Percentiles rank a stretch among this genome's conserved stretches.
Conservation (phyloP, 2,113 vertebrate species). For the Leptosomus discolor region DNA sequence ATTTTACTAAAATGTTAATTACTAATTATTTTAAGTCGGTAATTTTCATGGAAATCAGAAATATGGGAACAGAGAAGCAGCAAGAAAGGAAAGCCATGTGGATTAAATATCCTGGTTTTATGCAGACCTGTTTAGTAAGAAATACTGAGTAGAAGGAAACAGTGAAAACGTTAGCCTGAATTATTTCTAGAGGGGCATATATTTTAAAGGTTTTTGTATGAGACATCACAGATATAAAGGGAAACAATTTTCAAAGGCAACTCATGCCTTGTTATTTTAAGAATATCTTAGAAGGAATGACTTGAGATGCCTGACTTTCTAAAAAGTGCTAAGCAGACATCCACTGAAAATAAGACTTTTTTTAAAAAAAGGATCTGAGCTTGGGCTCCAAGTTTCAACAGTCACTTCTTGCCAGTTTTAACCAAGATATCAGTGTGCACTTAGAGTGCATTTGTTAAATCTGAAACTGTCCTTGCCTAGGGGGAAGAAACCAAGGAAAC, state of each 20-base stretch:
- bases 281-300: not conserved
- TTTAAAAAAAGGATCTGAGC: not conserved
- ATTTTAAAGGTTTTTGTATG: constrained; percentile 29
- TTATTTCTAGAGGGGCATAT: constrained; percentile 2
- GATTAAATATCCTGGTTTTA: not conserved
- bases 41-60: constrained; percentile 1
- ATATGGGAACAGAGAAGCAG: not conserved
- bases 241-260: constrained; percentile 26
- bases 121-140: not conserved
- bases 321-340: constrained; percentile 7
- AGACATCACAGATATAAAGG: constrained; percentile 31
- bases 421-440: not conserved
- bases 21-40: not conserved
- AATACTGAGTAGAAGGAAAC: not conserved
- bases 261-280: constrained; percentile 47
- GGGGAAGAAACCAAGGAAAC: not conserved
- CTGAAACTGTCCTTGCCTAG: not conserved
- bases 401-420: not conserved
- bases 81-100: not conserved
- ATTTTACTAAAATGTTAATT: not conserved
- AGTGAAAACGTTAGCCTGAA: constrained; percentile 1
- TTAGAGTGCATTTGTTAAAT: not conserved
- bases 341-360: not conserved
- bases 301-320: not conserved
- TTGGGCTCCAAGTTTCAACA: not conserved